A percentile compares a stretch with the other conserved stretches of the same genome.
Conservation (phyloP, 2,797 vertebrate genomes). For the Falco novaeseelandiae region DNA sequence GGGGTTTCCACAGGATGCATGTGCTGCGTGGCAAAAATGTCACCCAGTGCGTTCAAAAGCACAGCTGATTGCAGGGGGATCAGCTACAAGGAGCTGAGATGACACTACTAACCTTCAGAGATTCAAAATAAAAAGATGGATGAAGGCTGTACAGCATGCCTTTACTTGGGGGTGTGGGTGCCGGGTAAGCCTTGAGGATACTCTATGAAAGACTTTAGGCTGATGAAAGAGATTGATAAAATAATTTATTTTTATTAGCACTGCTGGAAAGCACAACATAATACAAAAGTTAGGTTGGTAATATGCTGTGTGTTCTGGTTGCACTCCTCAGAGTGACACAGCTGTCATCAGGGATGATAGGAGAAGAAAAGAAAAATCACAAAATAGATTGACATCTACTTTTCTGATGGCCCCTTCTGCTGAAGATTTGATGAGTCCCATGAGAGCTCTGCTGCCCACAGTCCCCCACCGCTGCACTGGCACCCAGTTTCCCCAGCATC, state of each 20-base stretch:
- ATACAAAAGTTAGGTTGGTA: background rate
- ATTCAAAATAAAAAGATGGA: background rate
- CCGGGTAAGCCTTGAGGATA: background rate
- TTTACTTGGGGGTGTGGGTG: too few species aligned
- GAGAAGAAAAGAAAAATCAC: background rate
- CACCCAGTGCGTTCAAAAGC: background rate
- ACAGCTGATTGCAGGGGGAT: background rate
- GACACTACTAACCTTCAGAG: background rate
- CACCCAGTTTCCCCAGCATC: background rate
- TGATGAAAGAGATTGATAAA: background rate
- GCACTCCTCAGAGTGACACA: background rate
- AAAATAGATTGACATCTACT: background rate
- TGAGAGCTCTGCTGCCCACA: background rate
- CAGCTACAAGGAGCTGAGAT: background rate
- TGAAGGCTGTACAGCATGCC: background rate
- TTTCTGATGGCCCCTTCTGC: background rate
- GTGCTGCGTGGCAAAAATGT: background rate
- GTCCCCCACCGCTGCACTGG: fast-evolving
- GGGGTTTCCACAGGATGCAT: background rate
- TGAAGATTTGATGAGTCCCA: background rate
- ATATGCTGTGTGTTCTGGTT: background rate
- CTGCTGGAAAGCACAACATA: background rate
- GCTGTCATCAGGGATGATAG: fast-evolving
- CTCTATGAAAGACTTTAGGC: background rate
- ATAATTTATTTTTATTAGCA: background rate